Evolutionary conservation across 2,113 vertebrate species (phyloP).

Genomic region (Chaenogobius annularis): DNA sequence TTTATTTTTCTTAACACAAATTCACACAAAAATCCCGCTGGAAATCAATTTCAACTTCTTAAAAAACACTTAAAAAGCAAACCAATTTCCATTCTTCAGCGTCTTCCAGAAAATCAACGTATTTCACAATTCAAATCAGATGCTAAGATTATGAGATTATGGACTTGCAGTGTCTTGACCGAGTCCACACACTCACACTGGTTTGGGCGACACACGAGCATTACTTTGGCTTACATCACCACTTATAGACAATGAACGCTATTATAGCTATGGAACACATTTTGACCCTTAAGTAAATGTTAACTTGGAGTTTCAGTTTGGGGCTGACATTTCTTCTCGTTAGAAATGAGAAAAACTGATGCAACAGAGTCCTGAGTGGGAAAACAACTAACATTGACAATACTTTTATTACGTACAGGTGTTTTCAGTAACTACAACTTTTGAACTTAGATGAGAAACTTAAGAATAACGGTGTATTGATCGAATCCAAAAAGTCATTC

Average conservation of each 20-base stretch:
- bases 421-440: constrained; percentile 31
- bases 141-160: background rate
- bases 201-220: background rate
- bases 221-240: background rate
- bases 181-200: background rate
- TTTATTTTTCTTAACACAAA: no score
- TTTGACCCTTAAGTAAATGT: background rate
- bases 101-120: background rate
- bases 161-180: background rate
- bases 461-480: background rate
- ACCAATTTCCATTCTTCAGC: background rate
- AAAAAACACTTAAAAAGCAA: background rate
- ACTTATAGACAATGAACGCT: background rate
- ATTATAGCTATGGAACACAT: background rate
- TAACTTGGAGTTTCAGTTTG: background rate
- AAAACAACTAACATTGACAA: background rate
- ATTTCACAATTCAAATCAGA: background rate
- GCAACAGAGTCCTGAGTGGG: background rate
- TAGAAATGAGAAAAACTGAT: background rate
- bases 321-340: background rate
- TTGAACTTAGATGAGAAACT: constrained; percentile 55
- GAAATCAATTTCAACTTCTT: no score
- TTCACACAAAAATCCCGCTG: no score
- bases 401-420: background rate
- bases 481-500: no score